Evolutionary conservation across 1,140 invertebrate species (phyloP), one percentile per base, ranked within the genome.

Genomic region (Tetraneura akinire): DNA sequence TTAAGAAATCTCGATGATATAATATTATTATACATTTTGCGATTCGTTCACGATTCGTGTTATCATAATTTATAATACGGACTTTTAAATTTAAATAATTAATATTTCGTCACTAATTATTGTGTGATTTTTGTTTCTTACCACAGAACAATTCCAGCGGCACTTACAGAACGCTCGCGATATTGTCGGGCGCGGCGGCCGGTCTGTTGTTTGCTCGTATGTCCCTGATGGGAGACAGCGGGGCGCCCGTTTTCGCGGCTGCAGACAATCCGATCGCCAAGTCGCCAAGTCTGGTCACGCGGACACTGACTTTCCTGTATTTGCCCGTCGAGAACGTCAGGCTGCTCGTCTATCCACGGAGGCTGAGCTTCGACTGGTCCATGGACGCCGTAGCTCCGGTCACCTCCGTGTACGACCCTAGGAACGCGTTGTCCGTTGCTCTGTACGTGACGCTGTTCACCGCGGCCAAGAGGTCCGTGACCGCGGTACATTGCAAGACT

Each of bases 341-440:
- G 84, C 89, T 98, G 82, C 86, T 98, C 37, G 84, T 96, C 2
- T 94, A 90, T 83, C 96, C 96, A 11, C 89, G 90, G 82, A 90
- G 90, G 64, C 86, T 98, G 42, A 96, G 94, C 85, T 97, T 96
- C 85, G 96, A 98, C 85, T 98, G 96, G 96, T 95, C 94, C 5
- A 97, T 97, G 96, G 95, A 96, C 82, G 91, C 95, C 0, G 91
- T 98, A 82, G 93, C 95, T 1, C 88, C 93, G 74, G 89, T 98
- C 80, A 90, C 89, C 1, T 88, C 89, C 8, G 70, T 94, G 6
- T 87, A 88, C 80, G 96, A 98, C 86, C 84, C 88, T 0, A 87
- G 95, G 70, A 96, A 96, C 84, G 83, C 93, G 8, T 86, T 90
- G 55, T 90, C 92, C 1, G 82, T 91, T 11, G 85, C 90, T 14